Base-by-base conservation (phyloP, 2,797 vertebrate species). In the Hoplostethus atlanticus region DNA sequence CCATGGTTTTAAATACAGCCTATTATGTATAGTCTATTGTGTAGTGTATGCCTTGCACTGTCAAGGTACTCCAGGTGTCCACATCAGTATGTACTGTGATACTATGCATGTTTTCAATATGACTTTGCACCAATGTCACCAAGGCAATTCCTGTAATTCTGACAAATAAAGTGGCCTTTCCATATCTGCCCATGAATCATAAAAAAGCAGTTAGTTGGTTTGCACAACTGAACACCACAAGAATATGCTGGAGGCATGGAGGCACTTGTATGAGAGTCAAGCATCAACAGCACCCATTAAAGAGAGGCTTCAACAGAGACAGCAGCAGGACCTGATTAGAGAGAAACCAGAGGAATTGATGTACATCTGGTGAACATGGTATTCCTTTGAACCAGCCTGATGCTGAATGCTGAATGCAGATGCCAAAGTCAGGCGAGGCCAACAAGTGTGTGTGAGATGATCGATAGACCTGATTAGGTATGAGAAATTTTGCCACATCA, bases 281-380 rank as follows among this genome's bases (percentile, higher is more conserved):
- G 48, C 63, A 21, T 71, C 53, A 36, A 5, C 47, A 36, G 4
- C 42, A 82, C 66, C 59, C 57, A 59, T 77, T 70, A 69, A 48
- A 40, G n/a, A 42, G 40, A 75, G 16, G 6, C 40, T 78, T 73
- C 30, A 65, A 65, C 17, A 56, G 17, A 83, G 86, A 61, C 67
- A 68, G 48, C 80, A 87, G 58, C 70, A 40, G 74, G 81, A 40
- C 68, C 52, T 79, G 56, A 87, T 89, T 17, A 68, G 2, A 73
- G 16, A 77, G 57, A 76, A 79, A 79, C 42, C 57, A 83, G 36
- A 71, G 17, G 60, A 76, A 84, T 3, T 65, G 55, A 64, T 72
- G 72, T 60, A 34, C 58, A 71, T 79, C 59, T 84, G 55, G 63
- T 83, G 57, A 76, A 16, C 47, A 51, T 66, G 50, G 42, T 76